Evolutionary conservation across 2,797 vertebrate species (phyloP), one percentile per base, ranked within the genome.

Genomic region (Enteromius viviparus): DNA sequence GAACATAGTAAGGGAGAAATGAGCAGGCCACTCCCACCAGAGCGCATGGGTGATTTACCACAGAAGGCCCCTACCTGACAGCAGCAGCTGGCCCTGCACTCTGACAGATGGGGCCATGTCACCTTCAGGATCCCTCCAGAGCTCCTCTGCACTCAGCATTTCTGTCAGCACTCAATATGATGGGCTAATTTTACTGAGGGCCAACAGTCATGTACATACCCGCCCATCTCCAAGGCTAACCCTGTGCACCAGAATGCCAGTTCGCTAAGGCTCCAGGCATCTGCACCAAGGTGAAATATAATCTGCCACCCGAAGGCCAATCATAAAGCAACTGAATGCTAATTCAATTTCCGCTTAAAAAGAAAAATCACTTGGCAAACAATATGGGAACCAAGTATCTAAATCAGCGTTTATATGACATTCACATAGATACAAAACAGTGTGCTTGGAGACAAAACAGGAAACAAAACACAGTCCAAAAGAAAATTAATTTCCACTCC

Each of bases 131-230:
- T 94, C 93, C 92, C 92, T 89, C 82, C 83, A 88, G 88, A 29
- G 78, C 89, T 91, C 87, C 89, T 84, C 89, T 90, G 90, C 93
- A 92, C 94, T 94, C 92, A 93, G 90, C 93, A 91, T 92, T 93
- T 94, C 93, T 94, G 94, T 95, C 94, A 94, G 83, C 94, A 93
- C 94, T 93, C 92, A 93, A 91, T 90, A 92, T 94, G 94, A 95
- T 86, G 85, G 90, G 94, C 94, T 95, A 94, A 95, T 95, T 94
- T 95, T 95, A 94, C 89, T 90, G 71, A 83, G 85, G 84, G 82
- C 78, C 85, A 83, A 79, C 62, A 78, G 75, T 64, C 80, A 62
- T 69, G 60, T 47, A 40, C 26, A 37, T 70, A 80, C 68, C 80
- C 21, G 47, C 70, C 68, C 51, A 51, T 80, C 21, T 82, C 58